Evolutionary conservation across 2,888 invertebrate genomes (phyloP), one percentile per base, ranked within the genome.

Genomic region (Onchidella celtica): DNA sequence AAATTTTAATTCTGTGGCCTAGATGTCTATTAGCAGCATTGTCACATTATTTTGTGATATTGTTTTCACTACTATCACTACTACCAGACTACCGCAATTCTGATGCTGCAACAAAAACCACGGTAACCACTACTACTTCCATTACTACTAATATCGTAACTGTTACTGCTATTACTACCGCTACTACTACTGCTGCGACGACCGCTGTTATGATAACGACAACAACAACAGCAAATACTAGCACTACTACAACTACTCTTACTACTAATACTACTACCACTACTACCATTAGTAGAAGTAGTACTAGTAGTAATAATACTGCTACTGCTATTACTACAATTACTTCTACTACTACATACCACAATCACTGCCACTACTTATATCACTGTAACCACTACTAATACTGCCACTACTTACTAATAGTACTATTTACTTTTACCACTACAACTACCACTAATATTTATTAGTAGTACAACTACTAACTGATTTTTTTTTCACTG

Each of bases 171-270:
- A 47, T 47, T 2, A 47, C 55, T 47, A 47, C 72, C n/a, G 24
- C 72, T 72, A 72, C 32, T 47, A 47, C 47, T 47, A 47, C 34
- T 57, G 21, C 57, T 57, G 32, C 57, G 29, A 29, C 72, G 55
- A 29, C 57, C 57, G 32, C 57, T 72, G 32, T 34, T 57, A 32
- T 21, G 14, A 57, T 34, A 32, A 57, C 72, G 14, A 72, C 72
- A 32, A 57, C 29, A 57, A 57, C 34, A 32, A 57, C 57, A 57
- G 57, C 57, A 57, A 57, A 29, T 72, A 72, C 72, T 57, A 72
- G 57, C 57, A 72, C 72, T 32, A 57, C 17, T 72, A 29, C 59
- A 57, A 57, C 59, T 72, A 32, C 59, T 72, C 55, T 57, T 72
- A 72, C 57, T 57, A 32, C 32, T 72, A 17, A 29, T 57, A 57